Conservation (phyloP, 1,140 invertebrate genomes). For the Nasonia longicornis region DNA sequence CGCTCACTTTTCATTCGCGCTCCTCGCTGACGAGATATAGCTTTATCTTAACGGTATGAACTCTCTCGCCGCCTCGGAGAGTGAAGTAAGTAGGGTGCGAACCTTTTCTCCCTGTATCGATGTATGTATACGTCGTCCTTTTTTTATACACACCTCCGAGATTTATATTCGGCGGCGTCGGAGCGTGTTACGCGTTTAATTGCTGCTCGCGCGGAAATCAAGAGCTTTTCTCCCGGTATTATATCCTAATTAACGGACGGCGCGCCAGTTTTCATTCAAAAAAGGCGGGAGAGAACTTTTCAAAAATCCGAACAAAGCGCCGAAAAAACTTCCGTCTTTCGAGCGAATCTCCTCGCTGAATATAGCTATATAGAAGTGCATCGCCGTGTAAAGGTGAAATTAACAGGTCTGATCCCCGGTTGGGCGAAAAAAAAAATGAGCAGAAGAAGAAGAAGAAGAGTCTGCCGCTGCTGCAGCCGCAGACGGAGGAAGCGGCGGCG, state of each 20-base stretch:
- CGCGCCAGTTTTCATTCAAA: too few relatives aligned
- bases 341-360: neutral
- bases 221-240: too few relatives aligned
- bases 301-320: too few relatives aligned
- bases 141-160: too few relatives aligned
- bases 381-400: slow-evolving; percentile 42
- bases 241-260: too few relatives aligned
- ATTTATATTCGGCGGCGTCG: too few relatives aligned
- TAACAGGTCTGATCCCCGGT: slow-evolving; percentile 32
- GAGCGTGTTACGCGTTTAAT: too few relatives aligned
- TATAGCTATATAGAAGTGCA: slow-evolving; percentile 20
- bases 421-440: neutral
- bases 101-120: neutral
- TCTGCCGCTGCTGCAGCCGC: neutral
- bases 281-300: too few relatives aligned
- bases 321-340: slow-evolving; percentile 19
- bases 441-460: neutral
- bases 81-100: slow-evolving; percentile 4
- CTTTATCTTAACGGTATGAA: slow-evolving; percentile 9
- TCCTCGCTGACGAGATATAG: neutral
- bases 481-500: slow-evolving; percentile 3
- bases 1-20: neutral
- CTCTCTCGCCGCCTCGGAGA: neutral
- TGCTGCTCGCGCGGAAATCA: too few relatives aligned
- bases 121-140: too few relatives aligned